Conservation (phyloP, 2,888 invertebrate genomes). For the Bibio marci region DNA sequence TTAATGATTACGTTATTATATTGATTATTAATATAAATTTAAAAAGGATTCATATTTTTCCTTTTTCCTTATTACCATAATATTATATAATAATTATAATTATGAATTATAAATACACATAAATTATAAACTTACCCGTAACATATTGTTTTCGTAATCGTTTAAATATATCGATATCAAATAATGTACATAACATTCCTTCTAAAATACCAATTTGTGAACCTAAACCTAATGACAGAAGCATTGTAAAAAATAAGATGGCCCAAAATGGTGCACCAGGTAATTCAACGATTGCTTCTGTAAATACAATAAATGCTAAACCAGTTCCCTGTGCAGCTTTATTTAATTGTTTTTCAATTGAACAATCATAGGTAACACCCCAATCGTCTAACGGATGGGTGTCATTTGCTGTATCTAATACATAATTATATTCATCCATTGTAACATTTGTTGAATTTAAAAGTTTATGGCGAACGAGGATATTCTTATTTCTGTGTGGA, state of each 20-base stretch:
- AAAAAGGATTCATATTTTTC: too few species aligned
- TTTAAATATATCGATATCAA: constrained; percentile 83
- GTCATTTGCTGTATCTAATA: constrained; percentile 35
- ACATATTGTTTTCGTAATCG: constrained; percentile 75
- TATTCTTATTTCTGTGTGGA: constrained; percentile 30
- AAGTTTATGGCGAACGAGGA: constrained; percentile 23
- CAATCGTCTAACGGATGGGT: constrained; percentile 23
- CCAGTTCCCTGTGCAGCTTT: constrained; percentile 92
- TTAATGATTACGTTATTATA: too few species aligned
- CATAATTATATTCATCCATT: constrained; percentile 36
- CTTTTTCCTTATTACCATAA: too few species aligned
- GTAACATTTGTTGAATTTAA: constrained; percentile 31
- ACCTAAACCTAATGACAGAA: constrained; percentile 80
- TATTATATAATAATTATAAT: too few species aligned
- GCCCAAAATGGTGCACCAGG: constrained; percentile 94
- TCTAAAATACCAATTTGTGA: constrained; percentile 94
- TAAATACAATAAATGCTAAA: constrained; percentile 91
- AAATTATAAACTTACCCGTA: constrained; percentile 64
- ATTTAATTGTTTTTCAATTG: constrained; percentile 54
- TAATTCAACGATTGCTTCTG: constrained; percentile 86
- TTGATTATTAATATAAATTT: too few species aligned
- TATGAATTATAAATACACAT: too few species aligned
- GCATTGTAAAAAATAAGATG: constrained; percentile 89
- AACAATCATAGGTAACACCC: constrained; percentile 45
- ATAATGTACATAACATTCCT: constrained; percentile 89